A percentile compares a stretch with the other conserved stretches of the same genome.
phyloP scores from a whole-genome alignment of 1,140 invertebrate species.

The Protaetia brevitarsis region DNA sequence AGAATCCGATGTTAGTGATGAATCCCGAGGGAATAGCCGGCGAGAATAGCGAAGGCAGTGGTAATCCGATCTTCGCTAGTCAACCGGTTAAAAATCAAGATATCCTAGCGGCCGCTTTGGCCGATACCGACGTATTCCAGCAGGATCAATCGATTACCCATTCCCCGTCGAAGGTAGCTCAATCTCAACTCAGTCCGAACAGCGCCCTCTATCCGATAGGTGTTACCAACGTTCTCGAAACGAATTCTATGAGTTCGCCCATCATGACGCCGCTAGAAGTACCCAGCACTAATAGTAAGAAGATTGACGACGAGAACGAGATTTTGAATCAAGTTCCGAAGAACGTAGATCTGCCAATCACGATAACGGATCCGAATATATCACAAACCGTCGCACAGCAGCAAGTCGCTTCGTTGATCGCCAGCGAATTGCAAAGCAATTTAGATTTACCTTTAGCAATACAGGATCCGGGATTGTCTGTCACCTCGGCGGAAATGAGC shows the following conservation, averaged over 20 bases:
- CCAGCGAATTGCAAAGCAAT: constrained; percentile 56
- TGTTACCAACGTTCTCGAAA: constrained; percentile 63
- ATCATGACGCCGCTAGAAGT: constrained; percentile 77
- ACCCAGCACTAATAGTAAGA: constrained; percentile 57
- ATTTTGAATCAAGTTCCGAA: constrained; percentile 50
- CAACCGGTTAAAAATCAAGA: constrained; percentile 59
- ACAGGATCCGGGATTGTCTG: constrained; percentile 63
- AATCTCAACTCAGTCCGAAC: constrained; percentile 50
- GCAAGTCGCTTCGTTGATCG: constrained; percentile 38
- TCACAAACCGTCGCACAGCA: constrained; percentile 56
- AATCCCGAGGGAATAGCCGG: constrained; percentile 35
- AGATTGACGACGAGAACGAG: constrained; percentile 45
- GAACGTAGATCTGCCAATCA: constrained; percentile 54
- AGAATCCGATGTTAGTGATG: constrained; percentile 44
- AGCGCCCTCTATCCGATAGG: constrained; percentile 51
- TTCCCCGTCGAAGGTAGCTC: constrained; percentile 42
- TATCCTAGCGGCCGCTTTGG: constrained; percentile 71
- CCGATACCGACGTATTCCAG: constrained; percentile 71
- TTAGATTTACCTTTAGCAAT: constrained; percentile 67
- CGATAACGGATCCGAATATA: constrained; percentile 54
- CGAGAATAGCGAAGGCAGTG: constrained; percentile 31
- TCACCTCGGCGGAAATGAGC: constrained; percentile 42
- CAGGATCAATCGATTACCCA: constrained; percentile 50
- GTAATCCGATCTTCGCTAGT: constrained; percentile 39
- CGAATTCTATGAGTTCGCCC: constrained; percentile 71